Conservation (phyloP, 2,797 vertebrate genomes). For the Hemitrygon akajei region DNA sequence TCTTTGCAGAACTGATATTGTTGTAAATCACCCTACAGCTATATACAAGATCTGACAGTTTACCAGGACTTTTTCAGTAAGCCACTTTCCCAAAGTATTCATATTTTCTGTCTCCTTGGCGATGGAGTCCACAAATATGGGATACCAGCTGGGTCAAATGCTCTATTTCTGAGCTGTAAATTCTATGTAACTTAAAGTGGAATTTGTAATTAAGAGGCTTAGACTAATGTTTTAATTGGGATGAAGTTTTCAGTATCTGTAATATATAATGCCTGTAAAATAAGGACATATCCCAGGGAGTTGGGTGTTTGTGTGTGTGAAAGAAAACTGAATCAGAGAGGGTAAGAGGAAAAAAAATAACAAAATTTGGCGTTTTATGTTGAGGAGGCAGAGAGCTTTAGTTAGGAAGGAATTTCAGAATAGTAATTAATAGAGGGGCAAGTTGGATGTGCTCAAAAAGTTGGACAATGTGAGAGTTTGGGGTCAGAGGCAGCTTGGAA, state of each 20-base stretch:
- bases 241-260: not conserved
- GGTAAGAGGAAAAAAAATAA: not conserved
- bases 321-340: not conserved
- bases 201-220: not conserved
- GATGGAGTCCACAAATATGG: not conserved
- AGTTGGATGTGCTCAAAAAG: not conserved
- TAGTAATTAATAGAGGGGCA: not conserved
- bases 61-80: too few species aligned
- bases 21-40: not conserved
- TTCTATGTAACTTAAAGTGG: not conserved
- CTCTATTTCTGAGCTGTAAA: not conserved
- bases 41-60: not conserved
- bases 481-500: not conserved
- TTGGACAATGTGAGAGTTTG: not conserved
- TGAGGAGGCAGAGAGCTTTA: not conserved
- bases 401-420: not conserved
- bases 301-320: not conserved
- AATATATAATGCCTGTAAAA: not conserved
- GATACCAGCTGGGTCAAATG: too few species aligned
- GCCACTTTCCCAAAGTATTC: too few species aligned
- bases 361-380: not conserved
- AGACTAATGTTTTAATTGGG: not conserved
- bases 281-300: not conserved
- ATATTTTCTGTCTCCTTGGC: too few species aligned
- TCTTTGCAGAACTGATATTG: not conserved